Evolutionary conservation across 2,888 invertebrate genomes (phyloP).

Genomic region (Agonopterix alstromeriana): DNA sequence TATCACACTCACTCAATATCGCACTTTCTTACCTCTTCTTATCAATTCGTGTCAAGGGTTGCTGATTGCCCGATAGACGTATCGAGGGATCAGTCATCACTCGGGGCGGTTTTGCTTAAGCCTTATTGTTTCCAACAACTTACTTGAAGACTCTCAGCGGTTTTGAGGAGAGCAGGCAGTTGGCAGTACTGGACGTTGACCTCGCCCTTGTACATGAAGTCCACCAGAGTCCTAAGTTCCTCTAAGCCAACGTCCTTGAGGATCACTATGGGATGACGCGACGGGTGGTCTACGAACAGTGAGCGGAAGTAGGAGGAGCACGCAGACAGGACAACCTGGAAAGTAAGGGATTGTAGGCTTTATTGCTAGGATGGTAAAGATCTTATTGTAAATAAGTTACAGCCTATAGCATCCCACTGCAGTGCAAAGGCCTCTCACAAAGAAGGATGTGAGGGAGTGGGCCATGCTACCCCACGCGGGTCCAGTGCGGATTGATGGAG

Average conservation of each 20-base stretch:
- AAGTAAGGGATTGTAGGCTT: conserved; percentile 9
- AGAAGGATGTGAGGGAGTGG: too few species aligned
- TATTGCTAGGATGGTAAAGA: neutral
- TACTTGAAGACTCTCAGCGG: conserved; percentile 93
- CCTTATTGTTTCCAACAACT: neutral
- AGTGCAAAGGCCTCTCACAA: too few species aligned
- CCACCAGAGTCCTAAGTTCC: conserved; percentile 93
- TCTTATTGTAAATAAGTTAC: too few species aligned
- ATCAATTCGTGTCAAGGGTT: too few species aligned
- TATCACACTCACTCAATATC: too few species aligned
- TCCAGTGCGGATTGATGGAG: too few species aligned
- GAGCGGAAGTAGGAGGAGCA: conserved; percentile 97
- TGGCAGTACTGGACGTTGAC: conserved; percentile 97
- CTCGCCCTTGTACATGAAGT: conserved; percentile 98
- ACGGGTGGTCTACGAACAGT: conserved; percentile 94
- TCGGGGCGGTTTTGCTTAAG: too few species aligned
- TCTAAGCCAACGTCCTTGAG: conserved; percentile 95
- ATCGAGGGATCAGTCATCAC: too few species aligned
- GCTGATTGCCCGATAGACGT: too few species aligned
- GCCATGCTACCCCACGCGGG: too few species aligned
- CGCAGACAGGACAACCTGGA: conserved; percentile 93
- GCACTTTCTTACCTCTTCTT: too few species aligned
- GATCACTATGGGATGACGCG: conserved; percentile 95
- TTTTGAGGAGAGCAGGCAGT: conserved; percentile 92
- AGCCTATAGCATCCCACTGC: too few species aligned